Evolutionary conservation across 2,888 invertebrate genomes (phyloP), one percentile per base, ranked within the genome.

Genomic region (Athetis lepigone): DNA sequence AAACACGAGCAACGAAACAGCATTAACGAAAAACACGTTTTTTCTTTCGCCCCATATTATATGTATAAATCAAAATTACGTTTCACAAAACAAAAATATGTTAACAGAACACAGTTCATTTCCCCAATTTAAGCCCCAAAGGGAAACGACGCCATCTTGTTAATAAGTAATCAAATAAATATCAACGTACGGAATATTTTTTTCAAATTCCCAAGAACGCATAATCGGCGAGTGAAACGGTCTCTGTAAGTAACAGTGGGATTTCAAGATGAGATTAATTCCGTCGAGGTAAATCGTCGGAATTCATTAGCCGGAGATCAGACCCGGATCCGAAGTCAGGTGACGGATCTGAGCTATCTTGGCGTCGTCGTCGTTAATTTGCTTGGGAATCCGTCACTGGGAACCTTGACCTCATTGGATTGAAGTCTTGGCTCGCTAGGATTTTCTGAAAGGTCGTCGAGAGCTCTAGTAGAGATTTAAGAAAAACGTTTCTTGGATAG

Each of bases 291-390:
- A 79, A 85, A 84, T 82, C 79, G 80, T 67, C 69, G 75, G 76
- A 79, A 81, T 85, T 87, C 83, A 87, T 88, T 87, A 87, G 79
- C 66, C 54, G 64, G 70, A 74, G 76, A 66, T 59, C 56, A 56
- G 40, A 4, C 39, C 49, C 47, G 37, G 54, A 70, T 75, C 69
- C 71, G 63, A 67, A 75, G 70, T 77, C 59, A 70, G 72, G 69
- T 76, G 78, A 72, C 64, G 61, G 61, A 66, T 55, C 61, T 55
- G 36, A 56, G 58, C 65, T 66, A 63, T 52, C 47, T 54, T 40
- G 40, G 45, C 47, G 57, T 21, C 29, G 47, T 52, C 65, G 43
- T 71, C 71, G 46, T 68, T 77, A 58, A 64, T 57, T 49, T 51
- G 33, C 43, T 51, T 16, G 21, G 18, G 33, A 60, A 70, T 42